Evolutionary conservation across 2,888 invertebrate species (phyloP).

Genomic region (Noctua janthina): DNA sequence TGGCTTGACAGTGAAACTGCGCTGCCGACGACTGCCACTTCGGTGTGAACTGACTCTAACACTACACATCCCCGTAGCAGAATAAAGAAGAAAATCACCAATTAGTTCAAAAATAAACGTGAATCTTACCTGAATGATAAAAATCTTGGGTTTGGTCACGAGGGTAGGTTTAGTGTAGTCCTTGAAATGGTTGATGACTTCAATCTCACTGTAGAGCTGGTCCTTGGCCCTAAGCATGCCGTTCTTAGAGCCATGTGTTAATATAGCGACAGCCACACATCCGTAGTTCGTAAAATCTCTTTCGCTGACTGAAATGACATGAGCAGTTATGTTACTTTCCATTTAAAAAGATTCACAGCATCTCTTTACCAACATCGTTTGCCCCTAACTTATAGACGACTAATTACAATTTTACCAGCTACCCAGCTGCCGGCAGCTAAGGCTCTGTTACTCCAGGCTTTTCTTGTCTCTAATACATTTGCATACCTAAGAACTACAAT

Average conservation of each 20-base stretch:
- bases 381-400: background rate
- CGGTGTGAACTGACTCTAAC: background rate
- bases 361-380: background rate
- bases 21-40: no score
- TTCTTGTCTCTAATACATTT: background rate
- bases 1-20: no score
- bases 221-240: conserved; percentile 81
- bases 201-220: conserved; percentile 77
- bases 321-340: background rate
- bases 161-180: conserved; percentile 78
- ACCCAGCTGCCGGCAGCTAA: background rate
- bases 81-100: background rate
- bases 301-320: conserved; percentile 68
- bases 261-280: conserved; percentile 79
- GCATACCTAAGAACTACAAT: background rate
- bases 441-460: background rate
- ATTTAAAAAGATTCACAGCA: background rate
- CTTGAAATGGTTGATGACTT: conserved; percentile 81
- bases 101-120: background rate
- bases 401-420: background rate
- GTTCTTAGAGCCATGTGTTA: conserved; percentile 81
- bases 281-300: conserved; percentile 81
- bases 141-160: conserved; percentile 81
- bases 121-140: conserved; percentile 80
- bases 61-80: background rate